Percentiles rank a stretch among this genome's conserved stretches.
These are phyloP conservation scores for Drosophila percnosoma DNA, from an alignment of 2,888 invertebrate species.

Conservation along the genomic window DNA sequence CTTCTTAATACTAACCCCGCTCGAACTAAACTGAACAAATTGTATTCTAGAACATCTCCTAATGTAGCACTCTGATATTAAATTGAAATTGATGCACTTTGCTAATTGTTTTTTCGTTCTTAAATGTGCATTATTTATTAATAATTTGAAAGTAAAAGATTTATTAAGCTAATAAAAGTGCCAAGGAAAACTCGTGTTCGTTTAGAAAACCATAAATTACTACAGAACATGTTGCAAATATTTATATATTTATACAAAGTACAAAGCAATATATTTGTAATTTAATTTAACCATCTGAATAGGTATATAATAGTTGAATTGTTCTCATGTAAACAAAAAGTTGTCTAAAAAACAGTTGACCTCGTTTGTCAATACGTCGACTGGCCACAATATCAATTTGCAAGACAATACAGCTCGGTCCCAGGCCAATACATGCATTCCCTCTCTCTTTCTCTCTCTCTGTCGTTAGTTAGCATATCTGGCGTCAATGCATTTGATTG, in stretches of 20 bases:
- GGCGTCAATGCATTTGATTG: constrained; percentile 71
- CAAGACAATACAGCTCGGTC: constrained; percentile 58
- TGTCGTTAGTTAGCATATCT: constrained; percentile 46
- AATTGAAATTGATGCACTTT: background rate
- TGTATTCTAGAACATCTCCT: background rate
- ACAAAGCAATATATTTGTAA: constrained; percentile 3
- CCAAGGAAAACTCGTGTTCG: background rate
- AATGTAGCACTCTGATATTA: background rate
- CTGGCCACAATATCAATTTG: constrained; percentile 69
- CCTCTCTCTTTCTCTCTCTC: no score
- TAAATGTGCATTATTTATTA: background rate
- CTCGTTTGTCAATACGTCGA: constrained; percentile 44
- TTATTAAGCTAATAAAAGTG: background rate
- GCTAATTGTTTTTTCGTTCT: background rate
- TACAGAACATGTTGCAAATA: background rate
- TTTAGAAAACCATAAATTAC: background rate
- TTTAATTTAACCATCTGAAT: constrained; percentile 4
- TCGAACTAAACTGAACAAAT: background rate
- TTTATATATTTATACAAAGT: background rate
- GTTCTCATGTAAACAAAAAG: constrained; percentile 51
- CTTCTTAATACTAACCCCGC: background rate
- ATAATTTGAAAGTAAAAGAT: background rate
- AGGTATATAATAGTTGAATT: constrained; percentile 44
- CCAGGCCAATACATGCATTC: background rate
- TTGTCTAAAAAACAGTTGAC: constrained; percentile 51